These are phyloP conservation scores for Tineola bisselliella DNA, from an alignment of 2,888 invertebrate genomes.

Conservation along the genomic window DNA sequence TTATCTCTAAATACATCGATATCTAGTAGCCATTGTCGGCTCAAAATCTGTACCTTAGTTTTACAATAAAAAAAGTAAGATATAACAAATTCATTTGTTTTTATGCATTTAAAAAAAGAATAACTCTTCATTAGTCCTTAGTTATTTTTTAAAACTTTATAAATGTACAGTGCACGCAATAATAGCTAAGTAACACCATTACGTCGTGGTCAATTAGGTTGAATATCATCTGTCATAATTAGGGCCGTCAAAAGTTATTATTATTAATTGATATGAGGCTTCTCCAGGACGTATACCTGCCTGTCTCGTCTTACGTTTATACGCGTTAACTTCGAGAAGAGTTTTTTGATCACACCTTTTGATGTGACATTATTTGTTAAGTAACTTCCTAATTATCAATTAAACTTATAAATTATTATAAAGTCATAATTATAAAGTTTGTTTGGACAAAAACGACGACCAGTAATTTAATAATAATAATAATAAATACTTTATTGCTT, in stretches of 20 bases:
- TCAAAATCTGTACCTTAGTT: no score
- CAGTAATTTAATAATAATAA: no score
- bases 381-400: no score
- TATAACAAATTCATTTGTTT: neutral
- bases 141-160: no score
- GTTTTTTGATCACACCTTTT: neutral
- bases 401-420: no score
- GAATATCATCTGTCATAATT: slow-evolving; percentile 17
- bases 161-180: neutral
- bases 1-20: no score
- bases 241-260: slow-evolving; percentile 15
- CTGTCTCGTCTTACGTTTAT: neutral
- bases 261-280: slow-evolving; percentile 15
- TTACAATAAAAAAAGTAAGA: neutral
- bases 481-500: no score
- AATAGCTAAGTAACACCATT: neutral
- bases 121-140: no score
- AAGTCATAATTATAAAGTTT: no score
- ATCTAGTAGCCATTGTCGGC: no score
- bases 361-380: neutral
- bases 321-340: neutral
- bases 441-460: no score
- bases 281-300: neutral
- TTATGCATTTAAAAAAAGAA: neutral
- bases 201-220: slow-evolving; percentile 13